These are phyloP conservation scores for human (Homo sapiens) DNA, from an alignment of 2,113 vertebrate species.

Conservation along the genomic window DNA sequence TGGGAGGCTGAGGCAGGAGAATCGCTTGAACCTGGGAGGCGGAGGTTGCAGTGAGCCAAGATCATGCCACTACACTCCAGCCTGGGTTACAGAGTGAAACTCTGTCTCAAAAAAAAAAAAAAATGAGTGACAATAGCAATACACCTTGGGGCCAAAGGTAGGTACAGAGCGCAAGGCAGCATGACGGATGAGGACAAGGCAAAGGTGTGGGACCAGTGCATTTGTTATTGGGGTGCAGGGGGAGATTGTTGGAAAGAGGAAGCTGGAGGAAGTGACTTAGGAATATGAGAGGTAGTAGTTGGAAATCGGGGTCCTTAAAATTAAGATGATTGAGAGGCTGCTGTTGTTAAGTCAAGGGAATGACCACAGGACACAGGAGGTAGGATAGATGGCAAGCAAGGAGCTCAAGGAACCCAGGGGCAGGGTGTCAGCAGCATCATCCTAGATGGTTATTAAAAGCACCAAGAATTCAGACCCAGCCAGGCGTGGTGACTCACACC, in stretches of 20 bases:
- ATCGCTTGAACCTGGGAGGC: too few species aligned
- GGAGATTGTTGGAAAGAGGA: not conserved
- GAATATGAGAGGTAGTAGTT: not conserved
- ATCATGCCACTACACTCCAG: too few species aligned
- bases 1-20: too few species aligned
- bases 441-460: not conserved
- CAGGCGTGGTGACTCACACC: too few species aligned
- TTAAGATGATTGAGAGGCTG: not conserved
- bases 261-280: not conserved
- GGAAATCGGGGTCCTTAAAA: not conserved
- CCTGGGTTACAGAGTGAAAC: too few species aligned
- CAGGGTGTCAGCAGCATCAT: not conserved
- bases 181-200: fast-evolving
- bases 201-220: not conserved
- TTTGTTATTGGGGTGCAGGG: fast-evolving
- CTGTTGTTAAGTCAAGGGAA: not conserved
- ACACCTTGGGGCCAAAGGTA: not conserved
- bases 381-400: not conserved
- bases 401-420: not conserved
- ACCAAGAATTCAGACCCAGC: not conserved
- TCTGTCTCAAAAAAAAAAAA: too few species aligned
- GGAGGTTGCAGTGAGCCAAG: too few species aligned
- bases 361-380: not conserved
- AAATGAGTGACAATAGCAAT: too few species aligned
- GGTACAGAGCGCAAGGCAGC: fast-evolving